Percentiles rank a stretch among this genome's conserved stretches.
Evolutionary conservation across 2,113 vertebrate species (phyloP).

Genomic region (Panthera leo): DNA sequence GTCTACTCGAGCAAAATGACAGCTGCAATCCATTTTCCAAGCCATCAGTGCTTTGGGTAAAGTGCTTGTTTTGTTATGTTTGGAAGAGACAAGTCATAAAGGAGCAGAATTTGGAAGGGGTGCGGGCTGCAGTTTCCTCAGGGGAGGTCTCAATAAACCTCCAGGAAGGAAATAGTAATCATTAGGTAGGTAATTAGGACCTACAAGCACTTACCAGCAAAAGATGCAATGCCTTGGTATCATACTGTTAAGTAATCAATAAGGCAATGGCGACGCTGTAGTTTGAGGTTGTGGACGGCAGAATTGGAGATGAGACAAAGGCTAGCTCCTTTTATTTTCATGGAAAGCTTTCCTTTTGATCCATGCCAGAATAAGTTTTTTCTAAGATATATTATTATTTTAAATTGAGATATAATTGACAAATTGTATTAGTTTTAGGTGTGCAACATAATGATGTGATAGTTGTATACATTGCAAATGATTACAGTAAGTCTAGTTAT

Average conservation of each 20-base stretch:
- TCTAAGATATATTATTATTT: background rate
- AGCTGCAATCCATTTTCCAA: conserved; percentile 40
- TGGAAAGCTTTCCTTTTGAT: background rate
- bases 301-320: background rate
- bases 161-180: background rate
- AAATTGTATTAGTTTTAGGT: background rate
- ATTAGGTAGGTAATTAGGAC: conserved; percentile 35
- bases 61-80: conserved; percentile 32
- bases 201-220: conserved; percentile 12
- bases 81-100: conserved; percentile 11
- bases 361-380: background rate
- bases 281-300: background rate
- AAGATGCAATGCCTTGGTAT: conserved; percentile 31
- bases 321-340: background rate
- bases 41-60: background rate
- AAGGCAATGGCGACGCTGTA: background rate
- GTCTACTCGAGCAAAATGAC: conserved; percentile 16
- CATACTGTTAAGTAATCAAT: background rate
- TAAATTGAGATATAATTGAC: background rate
- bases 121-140: background rate
- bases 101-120: background rate
- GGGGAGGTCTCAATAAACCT: background rate
- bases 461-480: background rate
- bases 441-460: background rate
- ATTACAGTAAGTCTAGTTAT: background rate